Conservation (phyloP, 2,113 vertebrate genomes). For the Grallaria varia region DNA sequence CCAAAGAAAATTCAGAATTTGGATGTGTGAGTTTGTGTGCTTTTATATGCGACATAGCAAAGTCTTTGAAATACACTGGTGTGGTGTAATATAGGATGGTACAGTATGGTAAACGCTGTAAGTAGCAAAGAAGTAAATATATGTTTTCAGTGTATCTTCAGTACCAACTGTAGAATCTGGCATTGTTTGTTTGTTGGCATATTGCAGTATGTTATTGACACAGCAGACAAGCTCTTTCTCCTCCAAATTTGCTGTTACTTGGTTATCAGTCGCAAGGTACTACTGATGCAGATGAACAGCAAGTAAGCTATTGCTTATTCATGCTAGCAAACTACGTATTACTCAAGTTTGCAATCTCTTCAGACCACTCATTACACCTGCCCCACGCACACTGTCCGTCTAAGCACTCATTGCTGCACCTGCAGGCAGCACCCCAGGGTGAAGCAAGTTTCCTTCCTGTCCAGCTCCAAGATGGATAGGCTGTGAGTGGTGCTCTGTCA, state of each 20-base stretch:
- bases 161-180: background rate
- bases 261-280: background rate
- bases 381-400: no score
- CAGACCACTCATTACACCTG: background rate
- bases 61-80: background rate
- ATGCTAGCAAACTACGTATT: background rate
- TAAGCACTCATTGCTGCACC: background rate
- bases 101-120: no score
- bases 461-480: fast-evolving
- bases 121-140: background rate
- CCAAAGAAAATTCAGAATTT: background rate
- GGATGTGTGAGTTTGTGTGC: background rate
- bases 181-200: background rate
- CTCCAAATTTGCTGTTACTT: background rate
- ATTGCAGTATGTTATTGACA: background rate
- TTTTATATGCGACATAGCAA: background rate
- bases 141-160: background rate
- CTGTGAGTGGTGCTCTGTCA: background rate
- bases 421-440: background rate
- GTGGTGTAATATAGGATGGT: background rate
- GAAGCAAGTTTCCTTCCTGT: background rate
- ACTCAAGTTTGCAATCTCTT: background rate
- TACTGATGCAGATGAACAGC: background rate
- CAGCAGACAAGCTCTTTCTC: background rate
- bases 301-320: background rate